Evolutionary conservation across 2,888 invertebrate genomes (phyloP), one percentile per base, ranked within the genome.

Genomic region (Anagyrus pseudococci): DNA sequence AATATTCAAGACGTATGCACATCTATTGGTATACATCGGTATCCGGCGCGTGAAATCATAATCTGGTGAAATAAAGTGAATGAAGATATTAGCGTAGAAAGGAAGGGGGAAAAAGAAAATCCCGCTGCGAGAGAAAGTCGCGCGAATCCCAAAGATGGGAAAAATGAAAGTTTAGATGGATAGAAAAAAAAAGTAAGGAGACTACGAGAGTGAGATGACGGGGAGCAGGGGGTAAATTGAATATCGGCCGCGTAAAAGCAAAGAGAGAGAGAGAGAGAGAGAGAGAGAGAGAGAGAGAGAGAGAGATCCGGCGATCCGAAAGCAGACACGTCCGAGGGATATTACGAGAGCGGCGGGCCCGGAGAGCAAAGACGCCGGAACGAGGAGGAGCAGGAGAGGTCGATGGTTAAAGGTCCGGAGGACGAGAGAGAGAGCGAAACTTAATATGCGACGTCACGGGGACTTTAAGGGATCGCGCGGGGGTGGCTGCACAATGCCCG

Each of bases 381-480:
- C n/a, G n/a, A n/a, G n/a, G n/a, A n/a, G n/a, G n/a, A n/a, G n/a
- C n/a, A n/a, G n/a, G n/a, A n/a, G n/a, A n/a, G n/a, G n/a, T n/a
- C n/a, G n/a, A n/a, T n/a, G n/a, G n/a, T n/a, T n/a, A n/a, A n/a
- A n/a, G n/a, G n/a, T n/a, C n/a, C n/a, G n/a, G n/a, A n/a, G n/a
- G n/a, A n/a, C n/a, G n/a, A n/a, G n/a, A 70, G 72, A 72, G 72
- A 71, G 72, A 70, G 68, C 68, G 70, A 67, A 72, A 73, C 73
- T 74, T 73, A 74, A 77, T 77, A 78, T 77, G 77, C 78, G 72
- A 74, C 71, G 74, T 78, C 76, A 74, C 76, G 76, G 72, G 75
- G 70, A 70, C 67, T 67, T 66, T 64, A 41, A 67, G 67, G 69
- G 67, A 65, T 58, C 46, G 50, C 40, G 50, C 29, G 19, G 57